Evolutionary conservation across 2,113 vertebrate species (phyloP).

Genomic region (Phaethornis superciliosus): DNA sequence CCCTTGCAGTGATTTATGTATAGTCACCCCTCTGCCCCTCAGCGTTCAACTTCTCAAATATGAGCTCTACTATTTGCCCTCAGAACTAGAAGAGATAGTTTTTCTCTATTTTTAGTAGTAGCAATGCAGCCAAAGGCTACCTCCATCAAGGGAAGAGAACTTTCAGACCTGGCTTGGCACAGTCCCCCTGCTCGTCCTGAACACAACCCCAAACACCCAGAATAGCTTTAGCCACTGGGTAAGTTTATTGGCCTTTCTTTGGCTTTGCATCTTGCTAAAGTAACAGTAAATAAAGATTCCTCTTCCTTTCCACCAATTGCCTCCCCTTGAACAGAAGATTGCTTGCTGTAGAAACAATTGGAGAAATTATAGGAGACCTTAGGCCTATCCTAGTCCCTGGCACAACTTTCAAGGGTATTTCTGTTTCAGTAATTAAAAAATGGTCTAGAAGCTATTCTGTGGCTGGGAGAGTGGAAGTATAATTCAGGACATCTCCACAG

Average conservation of each 20-base stretch:
- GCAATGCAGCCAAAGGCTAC: neutral
- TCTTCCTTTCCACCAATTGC: fast-evolving
- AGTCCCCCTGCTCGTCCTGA: fast-evolving
- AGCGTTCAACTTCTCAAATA: neutral
- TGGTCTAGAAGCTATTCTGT: neutral
- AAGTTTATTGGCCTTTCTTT: neutral
- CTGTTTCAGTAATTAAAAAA: neutral
- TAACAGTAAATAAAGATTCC: neutral
- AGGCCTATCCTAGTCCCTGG: neutral
- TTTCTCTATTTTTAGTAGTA: neutral
- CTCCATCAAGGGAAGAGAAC: neutral
- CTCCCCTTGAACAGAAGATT: fast-evolving
- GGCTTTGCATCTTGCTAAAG: neutral
- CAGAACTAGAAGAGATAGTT: neutral
- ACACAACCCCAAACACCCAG: neutral
- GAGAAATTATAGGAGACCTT: neutral
- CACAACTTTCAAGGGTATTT: neutral
- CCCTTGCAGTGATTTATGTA: neutral
- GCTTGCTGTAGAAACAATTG: neutral
- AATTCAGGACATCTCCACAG: neutral
- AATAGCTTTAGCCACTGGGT: neutral
- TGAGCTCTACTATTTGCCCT: neutral
- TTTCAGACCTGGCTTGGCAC: neutral
- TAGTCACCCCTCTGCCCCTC: fast-evolving
- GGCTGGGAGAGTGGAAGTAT: fast-evolving